Evolutionary conservation across 1,140 invertebrate species (phyloP).

Genomic region (Brachionus koreanus): DNA sequence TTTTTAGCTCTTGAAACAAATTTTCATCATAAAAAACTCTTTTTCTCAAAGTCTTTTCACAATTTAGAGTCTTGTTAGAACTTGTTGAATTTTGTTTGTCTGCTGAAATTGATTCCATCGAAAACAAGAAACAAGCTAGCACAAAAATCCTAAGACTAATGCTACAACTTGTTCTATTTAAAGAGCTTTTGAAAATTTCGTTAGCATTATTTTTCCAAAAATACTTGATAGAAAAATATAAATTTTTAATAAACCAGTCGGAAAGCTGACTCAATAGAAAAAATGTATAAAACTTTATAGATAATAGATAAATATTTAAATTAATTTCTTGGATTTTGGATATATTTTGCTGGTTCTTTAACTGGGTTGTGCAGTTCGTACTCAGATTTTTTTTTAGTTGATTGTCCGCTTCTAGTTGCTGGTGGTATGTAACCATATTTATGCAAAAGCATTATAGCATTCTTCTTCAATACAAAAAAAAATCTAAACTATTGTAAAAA

Average conservation of each 20-base stretch:
- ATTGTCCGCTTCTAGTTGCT: not conserved
- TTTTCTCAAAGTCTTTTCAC: not conserved
- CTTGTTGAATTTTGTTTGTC: not conserved
- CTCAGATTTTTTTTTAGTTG: not conserved
- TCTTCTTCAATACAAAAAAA: not conserved
- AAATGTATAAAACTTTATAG: not conserved
- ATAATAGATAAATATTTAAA: not conserved
- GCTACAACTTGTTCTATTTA: not conserved
- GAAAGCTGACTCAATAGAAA: not conserved
- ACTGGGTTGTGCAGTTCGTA: not conserved
- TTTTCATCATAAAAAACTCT: not conserved
- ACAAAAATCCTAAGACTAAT: not conserved
- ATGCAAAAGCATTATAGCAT: slow-evolving; percentile 18
- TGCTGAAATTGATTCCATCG: not conserved
- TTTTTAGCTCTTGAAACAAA: slow-evolving; percentile 10
- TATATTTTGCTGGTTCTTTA: not conserved
- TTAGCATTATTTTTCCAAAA: not conserved
- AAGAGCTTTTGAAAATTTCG: not conserved
- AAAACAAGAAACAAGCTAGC: not conserved
- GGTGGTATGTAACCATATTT: slow-evolving; percentile 1
- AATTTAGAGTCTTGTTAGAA: not conserved
- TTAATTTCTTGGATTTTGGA: not conserved
- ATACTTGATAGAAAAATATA: not conserved
- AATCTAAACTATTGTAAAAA: not conserved
- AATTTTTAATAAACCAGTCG: not conserved